These are phyloP conservation scores for Dunckerocampus dactyliophorus DNA, from an alignment of 2,113 vertebrate genomes.

Conservation along the genomic window DNA sequence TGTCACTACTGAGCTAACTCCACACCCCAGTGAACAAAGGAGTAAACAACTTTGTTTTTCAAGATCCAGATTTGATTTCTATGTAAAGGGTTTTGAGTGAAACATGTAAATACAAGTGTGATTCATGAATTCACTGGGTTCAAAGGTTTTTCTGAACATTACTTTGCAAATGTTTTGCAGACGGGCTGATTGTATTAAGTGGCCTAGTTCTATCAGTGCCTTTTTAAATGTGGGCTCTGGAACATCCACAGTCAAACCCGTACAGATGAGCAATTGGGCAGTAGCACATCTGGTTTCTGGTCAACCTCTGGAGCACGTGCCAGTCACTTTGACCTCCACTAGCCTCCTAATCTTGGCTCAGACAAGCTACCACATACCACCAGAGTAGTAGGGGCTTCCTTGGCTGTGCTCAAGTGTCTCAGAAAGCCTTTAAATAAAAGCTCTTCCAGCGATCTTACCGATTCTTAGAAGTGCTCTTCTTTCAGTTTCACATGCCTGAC, in stretches of 20 bases:
- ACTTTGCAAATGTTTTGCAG: background rate
- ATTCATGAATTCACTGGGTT: background rate
- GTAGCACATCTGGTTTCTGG: background rate
- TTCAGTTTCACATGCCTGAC: background rate
- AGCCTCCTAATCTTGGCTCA: background rate
- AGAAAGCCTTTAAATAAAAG: background rate
- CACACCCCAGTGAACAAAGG: conserved; percentile 43
- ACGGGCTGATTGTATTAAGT: background rate
- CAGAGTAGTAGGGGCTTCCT: background rate
- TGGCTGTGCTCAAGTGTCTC: too few species aligned
- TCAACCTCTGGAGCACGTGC: background rate
- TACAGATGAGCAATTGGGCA: background rate
- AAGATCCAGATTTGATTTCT: conserved; percentile 23
- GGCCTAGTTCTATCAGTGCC: background rate
- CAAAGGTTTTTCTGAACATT: background rate
- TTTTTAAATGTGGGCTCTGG: background rate
- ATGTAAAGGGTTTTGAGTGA: conserved; percentile 4
- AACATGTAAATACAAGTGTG: background rate
- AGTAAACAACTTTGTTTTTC: conserved; percentile 70
- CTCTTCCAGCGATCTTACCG: background rate
- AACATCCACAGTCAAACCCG: background rate
- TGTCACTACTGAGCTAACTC: conserved; percentile 35
- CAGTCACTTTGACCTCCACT: background rate
- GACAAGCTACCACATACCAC: background rate
- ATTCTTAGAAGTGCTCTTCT: background rate